A percentile compares a stretch with the other conserved stretches of the same genome.
These are phyloP conservation scores for Eurytoma californica DNA, from an alignment of 2,888 invertebrate genomes.

Conservation along the genomic window DNA sequence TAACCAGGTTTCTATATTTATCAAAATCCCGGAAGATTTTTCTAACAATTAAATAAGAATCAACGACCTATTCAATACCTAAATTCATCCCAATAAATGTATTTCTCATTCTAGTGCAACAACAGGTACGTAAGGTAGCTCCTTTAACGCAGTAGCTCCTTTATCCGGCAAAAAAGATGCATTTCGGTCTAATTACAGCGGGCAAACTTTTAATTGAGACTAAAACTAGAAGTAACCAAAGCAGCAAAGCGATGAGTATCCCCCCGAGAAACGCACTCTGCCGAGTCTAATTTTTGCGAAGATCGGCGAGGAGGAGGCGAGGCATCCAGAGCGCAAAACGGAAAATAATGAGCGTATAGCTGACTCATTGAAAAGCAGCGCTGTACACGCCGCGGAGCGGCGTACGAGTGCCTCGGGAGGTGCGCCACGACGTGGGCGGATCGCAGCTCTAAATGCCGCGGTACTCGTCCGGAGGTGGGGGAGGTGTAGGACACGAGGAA, in stretches of 20 bases:
- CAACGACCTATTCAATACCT: too few relatives aligned
- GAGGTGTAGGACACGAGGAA: neutral
- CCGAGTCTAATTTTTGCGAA: constrained; percentile 1
- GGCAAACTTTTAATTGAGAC: constrained; percentile 24
- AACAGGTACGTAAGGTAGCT: too few relatives aligned
- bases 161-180: too few relatives aligned
- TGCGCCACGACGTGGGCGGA: neutral
- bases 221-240: neutral
- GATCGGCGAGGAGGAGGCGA: neutral
- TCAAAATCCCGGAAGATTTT: neutral
- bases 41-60: neutral
- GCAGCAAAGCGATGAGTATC: neutral
- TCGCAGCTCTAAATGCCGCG: neutral
- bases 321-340: neutral
- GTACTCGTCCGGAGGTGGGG: neutral
- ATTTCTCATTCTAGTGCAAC: neutral
- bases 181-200: neutral
- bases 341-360: constrained; percentile 1
- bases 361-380: neutral
- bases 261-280: neutral
- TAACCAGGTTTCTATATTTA: neutral
- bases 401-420: neutral
- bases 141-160: too few relatives aligned
- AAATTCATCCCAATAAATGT: neutral
- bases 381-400: neutral